Percentiles rank a stretch among this genome's conserved stretches.
Evolutionary conservation across 92 coral and sea anemone genomes (phyloP).

Genomic region (Nematostella vectensis): DNA sequence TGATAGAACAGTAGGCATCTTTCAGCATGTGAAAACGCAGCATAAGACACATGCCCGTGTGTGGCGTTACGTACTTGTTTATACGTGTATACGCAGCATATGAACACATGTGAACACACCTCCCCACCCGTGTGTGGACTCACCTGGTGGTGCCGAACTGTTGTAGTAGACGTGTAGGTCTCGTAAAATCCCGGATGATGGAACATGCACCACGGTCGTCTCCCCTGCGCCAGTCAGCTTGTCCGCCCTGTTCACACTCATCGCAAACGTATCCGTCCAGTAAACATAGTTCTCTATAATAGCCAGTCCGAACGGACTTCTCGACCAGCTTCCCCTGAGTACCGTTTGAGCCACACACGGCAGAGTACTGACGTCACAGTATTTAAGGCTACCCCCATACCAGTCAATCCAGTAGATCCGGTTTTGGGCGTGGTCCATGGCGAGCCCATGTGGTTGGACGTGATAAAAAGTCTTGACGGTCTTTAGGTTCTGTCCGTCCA

Average conservation of each 20-base stretch:
- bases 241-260: not conserved
- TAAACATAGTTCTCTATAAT: conserved; percentile 30
- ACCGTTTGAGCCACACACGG: conserved; percentile 3
- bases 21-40: too few relatives aligned
- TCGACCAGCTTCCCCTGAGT: not conserved
- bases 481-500: conserved; percentile 36
- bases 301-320: conserved; percentile 41
- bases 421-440: conserved; percentile 24
- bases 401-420: conserved; percentile 41
- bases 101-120: too few relatives aligned
- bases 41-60: too few relatives aligned
- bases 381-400: conserved; percentile 5
- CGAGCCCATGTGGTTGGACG: conserved; percentile 21
- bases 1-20: too few relatives aligned
- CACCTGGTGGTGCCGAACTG: conserved; percentile 29
- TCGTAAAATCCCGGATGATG: conserved; percentile 6
- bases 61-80: too few relatives aligned
- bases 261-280: conserved; percentile 50
- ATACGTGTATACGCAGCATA: too few relatives aligned
- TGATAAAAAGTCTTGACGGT: conserved; percentile 1
- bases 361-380: conserved; percentile 4
- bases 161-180: conserved; percentile 40
- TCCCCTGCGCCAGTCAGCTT: conserved; percentile 10
- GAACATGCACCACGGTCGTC: conserved; percentile 5
- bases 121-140: too few relatives aligned